Base-by-base conservation (phyloP, 2,113 vertebrate genomes). In the Callipepla squamata region DNA sequence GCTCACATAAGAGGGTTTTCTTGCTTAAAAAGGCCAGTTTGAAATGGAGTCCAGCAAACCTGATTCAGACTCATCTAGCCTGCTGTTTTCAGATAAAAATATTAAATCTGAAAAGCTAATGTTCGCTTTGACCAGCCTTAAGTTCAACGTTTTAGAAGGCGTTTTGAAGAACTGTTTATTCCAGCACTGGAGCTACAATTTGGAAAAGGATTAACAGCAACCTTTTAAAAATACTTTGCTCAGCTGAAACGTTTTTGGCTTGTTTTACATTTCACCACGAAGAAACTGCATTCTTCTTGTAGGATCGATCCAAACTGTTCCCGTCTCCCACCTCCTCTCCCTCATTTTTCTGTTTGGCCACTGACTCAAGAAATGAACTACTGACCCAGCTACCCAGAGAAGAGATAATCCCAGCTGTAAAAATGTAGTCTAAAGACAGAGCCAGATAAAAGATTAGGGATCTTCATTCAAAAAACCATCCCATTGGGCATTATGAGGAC, bases 391-490 rank as follows among this genome's bases (percentile, higher is more conserved):
- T 70, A 67, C 28, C 25, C 79, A 70, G 80, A 47, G 13, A 91
- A 86, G 44, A 81, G 61, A 93, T 77, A 95, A 96, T 86, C 68
- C 38, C 51, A 74, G 82, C 57, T 59, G 57, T 47, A 95, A 93
- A 91, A 93, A 83, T 75, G 25, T 63, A 80, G 42, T 85, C 68
- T 42, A 73, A 92, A 83, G 63, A 57, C 66, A 62, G 12, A 74
- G 25, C 8, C 76, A 92, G 90, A 94, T 90, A 90, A 88, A 81
- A 95, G 92, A 94, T 90, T 78, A 92, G 57, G 48, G 88, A 92
- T 80, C 87, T 72, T 92, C 51, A 92, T 84, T 80, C 61, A 80
- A 72, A 95, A 88, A 59, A 11, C 5, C 50, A 87, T 51, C 73
- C 42, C 80, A 92, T 83, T 7, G 80, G 63, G 87, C 93, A 90